Base-by-base conservation (phyloP, 2,797 vertebrate genomes). In the Thaleichthys pacificus region DNA sequence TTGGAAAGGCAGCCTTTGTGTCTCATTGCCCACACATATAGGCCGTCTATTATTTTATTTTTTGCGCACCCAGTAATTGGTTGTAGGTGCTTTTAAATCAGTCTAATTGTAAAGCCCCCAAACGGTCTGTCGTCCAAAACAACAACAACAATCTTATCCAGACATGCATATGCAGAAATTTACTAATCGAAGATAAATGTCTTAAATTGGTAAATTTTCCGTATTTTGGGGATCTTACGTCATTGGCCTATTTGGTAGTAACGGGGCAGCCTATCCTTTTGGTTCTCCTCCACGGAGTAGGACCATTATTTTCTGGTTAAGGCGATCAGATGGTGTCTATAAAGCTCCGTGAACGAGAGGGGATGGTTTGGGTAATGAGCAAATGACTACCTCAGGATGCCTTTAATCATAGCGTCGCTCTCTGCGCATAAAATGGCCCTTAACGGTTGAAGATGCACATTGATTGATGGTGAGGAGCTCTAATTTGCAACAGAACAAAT, bases 291-390 rank as follows among this genome's bases (percentile, higher is more conserved):
- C 65, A 64, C 56, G 47, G 38, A 79, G 79, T 75, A 76, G 21
- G 47, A 56, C 15, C 7, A 28, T 67, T 57, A 82, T 70, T 68
- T 56, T 26, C 38, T 49, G 47, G 15, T 35, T 7, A n/a, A 8
- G 30, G 12, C 74, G 78, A 78, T 80, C 73, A 80, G 56, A 78
- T 82, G 83, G 65, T 68, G 8, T 66, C 71, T 68, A 71, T 49
- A 60, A 12, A 69, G 35, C 8, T 19, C 51, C 57, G 28, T 47
- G 58, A 56, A 68, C 51, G 51, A 54, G 32, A 65, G 28, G 67
- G 38, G n/a, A 57, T 19, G 3, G 66, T 78, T 82, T 73, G 65
- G 73, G 21, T 80, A 86, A 88, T 75, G 73, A 84, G 82, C 73
- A 66, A 74, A 82, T 35, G 61, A 73, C 28, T 66, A 79, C 80